These are phyloP conservation scores for Scarus forsteni DNA, from an alignment of 2,797 vertebrate genomes.

Conservation along the genomic window DNA sequence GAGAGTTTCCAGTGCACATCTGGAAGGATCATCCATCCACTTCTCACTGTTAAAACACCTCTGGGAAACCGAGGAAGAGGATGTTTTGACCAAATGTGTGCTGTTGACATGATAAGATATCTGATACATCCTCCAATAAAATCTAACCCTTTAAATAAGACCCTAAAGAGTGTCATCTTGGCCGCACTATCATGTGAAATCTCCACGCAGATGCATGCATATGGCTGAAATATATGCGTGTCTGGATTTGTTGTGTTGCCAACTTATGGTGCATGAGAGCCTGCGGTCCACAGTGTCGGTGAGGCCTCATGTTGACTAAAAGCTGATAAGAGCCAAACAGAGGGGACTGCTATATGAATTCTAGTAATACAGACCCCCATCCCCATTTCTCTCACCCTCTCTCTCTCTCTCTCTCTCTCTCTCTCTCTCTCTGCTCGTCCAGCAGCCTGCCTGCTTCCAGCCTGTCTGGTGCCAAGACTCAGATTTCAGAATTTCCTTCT, in stretches of 20 bases:
- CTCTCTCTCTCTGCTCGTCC: conserved; percentile 68
- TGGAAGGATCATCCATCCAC: conserved; percentile 35
- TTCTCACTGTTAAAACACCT: conserved; percentile 4
- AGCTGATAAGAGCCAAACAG: conserved; percentile 83
- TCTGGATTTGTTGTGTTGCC: conserved; percentile 63
- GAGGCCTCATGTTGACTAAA: conserved; percentile 76
- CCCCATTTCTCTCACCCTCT: conserved; percentile 8
- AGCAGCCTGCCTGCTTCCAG: conserved; percentile 87
- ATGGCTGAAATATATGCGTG: conserved; percentile 5
- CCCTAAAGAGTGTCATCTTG: conserved; percentile 14
- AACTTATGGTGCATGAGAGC: conserved; percentile 32
- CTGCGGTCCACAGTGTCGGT: conserved; percentile 61
- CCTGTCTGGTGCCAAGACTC: conserved; percentile 94
- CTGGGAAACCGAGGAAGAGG: conserved; percentile 7
- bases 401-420: conserved; percentile 10
- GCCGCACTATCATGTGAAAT: conserved; percentile 14
- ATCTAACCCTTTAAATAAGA: conserved; percentile 7
- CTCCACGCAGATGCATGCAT: not conserved
- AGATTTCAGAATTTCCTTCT: conserved; percentile 93
- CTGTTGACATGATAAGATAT: conserved; percentile 7
- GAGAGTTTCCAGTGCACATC: conserved; percentile 34
- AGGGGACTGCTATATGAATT: conserved; percentile 73
- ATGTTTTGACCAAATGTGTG: conserved; percentile 37
- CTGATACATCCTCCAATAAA: conserved; percentile 26
- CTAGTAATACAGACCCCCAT: conserved; percentile 71